Evolutionary conservation across 2,797 vertebrate genomes (phyloP).

Genomic region (Cyclura pinguis): DNA sequence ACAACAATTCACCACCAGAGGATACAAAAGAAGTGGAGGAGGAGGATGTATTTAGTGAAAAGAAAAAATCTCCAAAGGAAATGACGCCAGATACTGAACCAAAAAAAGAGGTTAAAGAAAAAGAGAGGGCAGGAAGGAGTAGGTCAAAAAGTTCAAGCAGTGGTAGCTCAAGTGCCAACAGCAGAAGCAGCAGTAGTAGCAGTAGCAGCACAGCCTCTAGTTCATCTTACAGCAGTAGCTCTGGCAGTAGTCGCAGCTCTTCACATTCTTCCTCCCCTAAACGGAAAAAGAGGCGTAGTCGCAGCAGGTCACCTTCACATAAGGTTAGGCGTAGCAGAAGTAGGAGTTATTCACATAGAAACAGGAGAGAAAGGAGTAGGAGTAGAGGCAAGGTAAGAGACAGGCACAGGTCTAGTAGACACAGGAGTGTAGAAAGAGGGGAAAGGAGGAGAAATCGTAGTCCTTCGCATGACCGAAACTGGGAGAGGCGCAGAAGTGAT

Average conservation of each 20-base stretch:
- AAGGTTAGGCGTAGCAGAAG: constrained; percentile 90
- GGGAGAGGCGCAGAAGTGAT: constrained; percentile 83
- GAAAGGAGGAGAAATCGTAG: constrained; percentile 89
- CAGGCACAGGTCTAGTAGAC: constrained; percentile 87
- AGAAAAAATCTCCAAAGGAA: constrained; percentile 91
- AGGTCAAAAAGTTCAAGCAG: constrained; percentile 89
- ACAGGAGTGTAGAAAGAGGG: constrained; percentile 83
- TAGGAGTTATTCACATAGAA: constrained; percentile 88
- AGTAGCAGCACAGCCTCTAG: constrained; percentile 91
- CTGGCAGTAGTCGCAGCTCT: constrained; percentile 91
- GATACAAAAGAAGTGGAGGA: constrained; percentile 90
- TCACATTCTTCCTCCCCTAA: constrained; percentile 91
- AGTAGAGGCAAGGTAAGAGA: constrained; percentile 87
- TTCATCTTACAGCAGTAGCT: constrained; percentile 92
- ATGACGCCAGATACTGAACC: constrained; percentile 84
- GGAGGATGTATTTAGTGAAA: constrained; percentile 87
- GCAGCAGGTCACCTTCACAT: constrained; percentile 88
- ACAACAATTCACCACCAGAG: constrained; percentile 86
- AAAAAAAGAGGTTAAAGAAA: constrained; percentile 86
- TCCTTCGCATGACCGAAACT: constrained; percentile 87
- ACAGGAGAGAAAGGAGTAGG: constrained; percentile 84
- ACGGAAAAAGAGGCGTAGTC: constrained; percentile 90
- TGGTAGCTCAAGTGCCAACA: constrained; percentile 90
- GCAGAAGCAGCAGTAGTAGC: constrained; percentile 87
- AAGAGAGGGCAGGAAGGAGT: constrained; percentile 84